Conservation (phyloP, 2,113 vertebrate genomes). For the Rallus limicola region DNA sequence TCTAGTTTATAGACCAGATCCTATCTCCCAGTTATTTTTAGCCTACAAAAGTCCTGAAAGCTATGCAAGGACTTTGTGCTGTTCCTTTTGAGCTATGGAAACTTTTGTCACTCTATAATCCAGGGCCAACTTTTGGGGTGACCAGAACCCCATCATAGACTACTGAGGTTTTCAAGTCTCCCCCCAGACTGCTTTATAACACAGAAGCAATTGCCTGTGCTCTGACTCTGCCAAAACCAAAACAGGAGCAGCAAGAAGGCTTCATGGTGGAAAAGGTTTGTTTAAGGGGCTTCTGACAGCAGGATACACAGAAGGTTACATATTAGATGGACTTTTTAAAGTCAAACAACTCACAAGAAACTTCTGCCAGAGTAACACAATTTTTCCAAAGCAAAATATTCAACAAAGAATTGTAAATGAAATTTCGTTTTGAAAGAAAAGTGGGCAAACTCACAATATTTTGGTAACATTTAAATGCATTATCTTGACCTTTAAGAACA, state of each 20-base stretch:
- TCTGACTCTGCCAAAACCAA: background rate
- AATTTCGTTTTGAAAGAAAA: background rate
- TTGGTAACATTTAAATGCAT: background rate
- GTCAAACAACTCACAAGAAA: background rate
- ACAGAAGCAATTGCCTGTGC: fast-evolving
- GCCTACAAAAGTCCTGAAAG: background rate
- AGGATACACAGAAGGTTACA: background rate
- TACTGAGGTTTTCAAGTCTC: background rate
- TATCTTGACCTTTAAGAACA: background rate
- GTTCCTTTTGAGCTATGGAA: background rate
- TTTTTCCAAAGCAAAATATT: background rate
- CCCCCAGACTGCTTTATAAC: background rate
- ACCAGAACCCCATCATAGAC: fast-evolving
- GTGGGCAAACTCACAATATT: background rate
- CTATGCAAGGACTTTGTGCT: background rate
- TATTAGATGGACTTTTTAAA: background rate
- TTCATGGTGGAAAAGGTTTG: background rate
- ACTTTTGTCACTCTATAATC: background rate
- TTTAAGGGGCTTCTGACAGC: background rate
- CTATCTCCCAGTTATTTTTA: background rate
- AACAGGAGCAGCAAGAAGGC: background rate
- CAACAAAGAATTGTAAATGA: background rate
- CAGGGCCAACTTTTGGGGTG: background rate
- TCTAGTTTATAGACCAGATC: background rate
- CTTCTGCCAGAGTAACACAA: background rate